A percentile compares a stretch with the other conserved stretches of the same genome.
These are phyloP conservation scores for Platycheirus rosarum DNA, from an alignment of 2,888 invertebrate species.

Conservation along the genomic window DNA sequence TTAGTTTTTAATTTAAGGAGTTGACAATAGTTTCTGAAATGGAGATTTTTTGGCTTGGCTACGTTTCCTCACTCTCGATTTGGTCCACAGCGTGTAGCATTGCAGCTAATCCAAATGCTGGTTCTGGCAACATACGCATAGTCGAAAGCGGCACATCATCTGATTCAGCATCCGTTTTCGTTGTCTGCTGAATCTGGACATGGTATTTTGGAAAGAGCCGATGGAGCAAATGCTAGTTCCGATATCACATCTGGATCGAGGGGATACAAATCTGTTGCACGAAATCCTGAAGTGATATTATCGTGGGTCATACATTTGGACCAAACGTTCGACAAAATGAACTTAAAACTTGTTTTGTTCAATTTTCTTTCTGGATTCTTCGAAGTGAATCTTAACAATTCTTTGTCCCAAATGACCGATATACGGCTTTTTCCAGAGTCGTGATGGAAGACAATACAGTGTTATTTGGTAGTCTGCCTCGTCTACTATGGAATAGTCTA, in stretches of 20 bases:
- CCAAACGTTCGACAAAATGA: conserved; percentile 49
- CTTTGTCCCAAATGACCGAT: conserved; percentile 55
- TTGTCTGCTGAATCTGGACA: too few species aligned
- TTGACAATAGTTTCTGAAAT: too few species aligned
- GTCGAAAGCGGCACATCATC: conserved; percentile 19
- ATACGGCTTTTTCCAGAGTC: conserved; percentile 49
- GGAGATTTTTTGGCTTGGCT: conserved; percentile 29
- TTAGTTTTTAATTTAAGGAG: conserved; percentile 44
- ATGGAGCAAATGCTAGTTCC: too few species aligned
- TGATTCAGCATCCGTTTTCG: conserved; percentile 17
- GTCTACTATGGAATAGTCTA: too few species aligned
- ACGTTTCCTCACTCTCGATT: too few species aligned
- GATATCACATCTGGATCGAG: too few species aligned
- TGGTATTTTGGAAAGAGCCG: too few species aligned
- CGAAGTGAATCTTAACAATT: too few species aligned
- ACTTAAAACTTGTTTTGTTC: conserved; percentile 40
- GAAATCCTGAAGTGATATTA: conserved; percentile 33
- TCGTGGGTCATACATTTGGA: conserved; percentile 56
- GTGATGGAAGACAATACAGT: conserved; percentile 45
- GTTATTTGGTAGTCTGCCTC: conserved; percentile 38
- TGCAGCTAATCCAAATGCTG: too few species aligned
- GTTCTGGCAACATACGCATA: background rate
- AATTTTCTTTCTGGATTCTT: too few species aligned
- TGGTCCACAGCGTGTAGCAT: too few species aligned
- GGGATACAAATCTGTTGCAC: conserved; percentile 36